Evolutionary conservation across 1,140 invertebrate genomes (phyloP).

Genomic region (Drosophila pectinifera): DNA sequence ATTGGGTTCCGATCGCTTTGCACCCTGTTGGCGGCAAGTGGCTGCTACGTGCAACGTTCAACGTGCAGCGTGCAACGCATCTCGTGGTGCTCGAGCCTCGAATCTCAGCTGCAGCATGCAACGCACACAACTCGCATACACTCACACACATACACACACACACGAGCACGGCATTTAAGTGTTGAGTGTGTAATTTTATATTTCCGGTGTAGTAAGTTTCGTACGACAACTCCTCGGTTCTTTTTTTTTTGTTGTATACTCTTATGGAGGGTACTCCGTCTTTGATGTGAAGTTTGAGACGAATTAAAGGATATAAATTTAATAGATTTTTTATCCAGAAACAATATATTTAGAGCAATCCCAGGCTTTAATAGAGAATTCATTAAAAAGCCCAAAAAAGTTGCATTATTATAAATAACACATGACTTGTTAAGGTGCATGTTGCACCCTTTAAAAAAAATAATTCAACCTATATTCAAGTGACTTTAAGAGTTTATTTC

Average conservation of each 20-base stretch:
- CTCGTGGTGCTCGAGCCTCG: slow-evolving; percentile 27
- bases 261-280: not conserved
- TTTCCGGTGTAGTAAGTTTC: slow-evolving; percentile 82
- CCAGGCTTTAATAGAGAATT: too few species aligned
- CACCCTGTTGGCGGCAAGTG: slow-evolving; percentile 54
- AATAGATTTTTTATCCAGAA: too few species aligned
- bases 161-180: slow-evolving; percentile 69
- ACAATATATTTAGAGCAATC: too few species aligned
- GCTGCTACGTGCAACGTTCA: slow-evolving; percentile 22
- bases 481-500: not conserved
- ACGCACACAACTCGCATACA: slow-evolving; percentile 39
- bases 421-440: too few species aligned
- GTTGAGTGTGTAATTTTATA: slow-evolving; percentile 84
- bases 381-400: too few species aligned
- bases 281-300: not conserved
- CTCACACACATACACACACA: slow-evolving; percentile 13
- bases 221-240: slow-evolving; percentile 68
- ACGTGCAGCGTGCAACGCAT: slow-evolving; percentile 8
- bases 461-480: not conserved
- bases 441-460: too few species aligned
- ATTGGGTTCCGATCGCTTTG: slow-evolving; percentile 71
- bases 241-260: slow-evolving; percentile 1
- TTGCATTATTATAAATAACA: too few species aligned
- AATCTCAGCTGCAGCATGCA: slow-evolving; percentile 78
- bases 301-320: too few species aligned